Conservation (phyloP, 2,888 invertebrate species). For the Drosophila longiperda region DNA sequence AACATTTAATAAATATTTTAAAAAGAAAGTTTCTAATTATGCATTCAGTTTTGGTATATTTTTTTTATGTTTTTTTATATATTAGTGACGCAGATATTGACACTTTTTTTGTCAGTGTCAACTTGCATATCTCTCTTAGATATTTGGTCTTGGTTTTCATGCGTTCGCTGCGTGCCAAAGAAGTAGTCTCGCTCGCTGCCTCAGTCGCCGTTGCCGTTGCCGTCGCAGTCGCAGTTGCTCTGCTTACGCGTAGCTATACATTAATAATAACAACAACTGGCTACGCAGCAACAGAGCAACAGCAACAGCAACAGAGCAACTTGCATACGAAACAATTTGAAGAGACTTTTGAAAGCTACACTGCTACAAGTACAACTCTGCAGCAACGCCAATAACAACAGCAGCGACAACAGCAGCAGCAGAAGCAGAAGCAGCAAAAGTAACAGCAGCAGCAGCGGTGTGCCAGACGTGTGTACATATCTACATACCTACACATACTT, state of each 20-base stretch:
- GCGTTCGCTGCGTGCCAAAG: slow-evolving; percentile 56
- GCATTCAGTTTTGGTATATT: not conserved
- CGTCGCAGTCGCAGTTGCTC: slow-evolving; percentile 22
- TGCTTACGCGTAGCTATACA: slow-evolving; percentile 45
- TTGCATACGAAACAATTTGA: slow-evolving; percentile 58
- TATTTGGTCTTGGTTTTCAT: slow-evolving; percentile 58
- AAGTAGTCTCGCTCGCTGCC: slow-evolving; percentile 30
- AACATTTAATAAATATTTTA: not conserved
- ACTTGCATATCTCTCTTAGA: slow-evolving; percentile 57
- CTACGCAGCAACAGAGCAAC: slow-evolving; percentile 12
- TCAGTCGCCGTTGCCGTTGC: slow-evolving; percentile 21
- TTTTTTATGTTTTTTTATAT: not conserved
- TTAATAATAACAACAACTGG: slow-evolving; percentile 64
- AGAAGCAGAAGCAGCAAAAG: slow-evolving; percentile 12
- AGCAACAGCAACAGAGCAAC: slow-evolving; percentile 37
- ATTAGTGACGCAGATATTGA: not conserved
- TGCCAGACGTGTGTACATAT: slow-evolving; percentile 54
- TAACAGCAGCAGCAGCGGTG: slow-evolving; percentile 27
- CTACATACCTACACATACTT: slow-evolving; percentile 73
- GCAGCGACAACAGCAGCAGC: not conserved
- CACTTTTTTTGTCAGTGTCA: slow-evolving; percentile 44
- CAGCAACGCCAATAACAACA: not conserved
- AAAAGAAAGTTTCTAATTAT: not conserved
- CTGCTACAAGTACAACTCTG: slow-evolving; percentile 18
- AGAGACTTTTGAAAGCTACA: slow-evolving; percentile 49